These are phyloP conservation scores for Colletes latitarsis DNA, from an alignment of 1,140 invertebrate species.

Conservation along the genomic window DNA sequence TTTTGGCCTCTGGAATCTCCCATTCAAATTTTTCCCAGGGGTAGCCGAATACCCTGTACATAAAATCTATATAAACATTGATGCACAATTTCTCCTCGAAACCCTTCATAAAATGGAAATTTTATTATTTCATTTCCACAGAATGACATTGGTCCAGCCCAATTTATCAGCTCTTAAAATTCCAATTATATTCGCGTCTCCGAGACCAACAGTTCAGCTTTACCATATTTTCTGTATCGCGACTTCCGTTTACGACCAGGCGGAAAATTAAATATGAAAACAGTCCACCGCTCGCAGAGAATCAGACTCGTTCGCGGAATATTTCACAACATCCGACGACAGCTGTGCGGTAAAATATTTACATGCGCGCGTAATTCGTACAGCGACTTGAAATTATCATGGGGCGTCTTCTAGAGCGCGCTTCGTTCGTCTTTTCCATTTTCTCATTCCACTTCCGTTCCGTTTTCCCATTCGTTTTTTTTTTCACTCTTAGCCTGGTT, in stretches of 20 bases:
- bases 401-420: slow-evolving; percentile 16
- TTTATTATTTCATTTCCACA: no score
- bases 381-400: slow-evolving; percentile 43
- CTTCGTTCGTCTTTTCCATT: slow-evolving; percentile 24
- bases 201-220: neutral
- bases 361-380: slow-evolving; percentile 9
- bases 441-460: neutral
- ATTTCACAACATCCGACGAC: slow-evolving; percentile 45
- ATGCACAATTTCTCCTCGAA: no score
- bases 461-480: neutral
- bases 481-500: neutral
- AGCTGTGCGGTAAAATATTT: slow-evolving; percentile 38
- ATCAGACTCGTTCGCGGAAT: slow-evolving; percentile 22
- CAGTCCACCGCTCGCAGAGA: neutral
- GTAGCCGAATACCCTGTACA: no score
- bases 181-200: neutral
- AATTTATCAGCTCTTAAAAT: no score
- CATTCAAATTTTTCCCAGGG: no score
- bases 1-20: no score
- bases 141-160: no score
- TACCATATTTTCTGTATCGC: neutral
- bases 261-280: slow-evolving; percentile 36
- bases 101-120: no score
- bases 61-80: no score
- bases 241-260: neutral